Conservation (phyloP, 2,888 invertebrate genomes). For the Drosophila incognita region DNA sequence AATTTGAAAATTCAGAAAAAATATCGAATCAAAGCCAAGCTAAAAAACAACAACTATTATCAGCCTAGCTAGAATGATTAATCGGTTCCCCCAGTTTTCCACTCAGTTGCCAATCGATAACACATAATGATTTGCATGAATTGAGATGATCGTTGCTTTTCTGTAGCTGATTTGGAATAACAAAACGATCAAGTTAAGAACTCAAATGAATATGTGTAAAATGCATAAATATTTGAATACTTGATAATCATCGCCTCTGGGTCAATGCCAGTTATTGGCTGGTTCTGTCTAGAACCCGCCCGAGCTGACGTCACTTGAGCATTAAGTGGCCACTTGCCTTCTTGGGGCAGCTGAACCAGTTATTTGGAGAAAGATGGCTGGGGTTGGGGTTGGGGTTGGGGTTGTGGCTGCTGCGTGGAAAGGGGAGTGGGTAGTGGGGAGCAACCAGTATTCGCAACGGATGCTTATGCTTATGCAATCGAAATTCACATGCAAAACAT, state of each 20-base stretch:
- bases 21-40: not conserved
- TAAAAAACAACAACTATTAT: not conserved
- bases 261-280: constrained; percentile 49
- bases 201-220: constrained; percentile 11
- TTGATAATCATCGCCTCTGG: constrained; percentile 28
- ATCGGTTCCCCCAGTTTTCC: not conserved
- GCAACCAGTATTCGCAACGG: constrained; percentile 18
- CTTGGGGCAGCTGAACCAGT: constrained; percentile 37
- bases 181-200: not conserved
- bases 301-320: constrained; percentile 48
- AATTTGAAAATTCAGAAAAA: not conserved
- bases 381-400: not conserved
- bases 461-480: constrained; percentile 48
- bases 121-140: not conserved
- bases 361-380: not conserved
- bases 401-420: too few relatives aligned
- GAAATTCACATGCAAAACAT: constrained; percentile 36
- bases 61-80: not conserved
- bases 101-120: constrained; percentile 5
- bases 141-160: not conserved
- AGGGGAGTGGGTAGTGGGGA: not conserved
- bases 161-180: not conserved
- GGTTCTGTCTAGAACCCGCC: constrained; percentile 37
- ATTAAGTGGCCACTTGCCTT: constrained; percentile 15
- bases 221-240: constrained; percentile 3